These are phyloP conservation scores for Tetragonisca angustula DNA, from an alignment of 2,888 invertebrate genomes.

Conservation along the genomic window DNA sequence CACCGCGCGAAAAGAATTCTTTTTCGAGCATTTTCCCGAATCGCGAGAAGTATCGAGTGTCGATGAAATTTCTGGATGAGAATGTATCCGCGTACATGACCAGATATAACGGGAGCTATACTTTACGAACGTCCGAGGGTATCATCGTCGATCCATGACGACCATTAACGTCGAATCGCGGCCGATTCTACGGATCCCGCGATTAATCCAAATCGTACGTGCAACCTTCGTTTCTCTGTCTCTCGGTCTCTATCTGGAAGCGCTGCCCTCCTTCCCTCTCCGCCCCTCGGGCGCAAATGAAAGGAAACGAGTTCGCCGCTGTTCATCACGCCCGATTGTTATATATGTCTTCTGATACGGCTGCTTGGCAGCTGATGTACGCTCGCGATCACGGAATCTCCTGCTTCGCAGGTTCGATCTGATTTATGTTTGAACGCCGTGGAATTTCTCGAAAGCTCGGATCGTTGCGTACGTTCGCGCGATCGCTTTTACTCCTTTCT, in stretches of 20 bases:
- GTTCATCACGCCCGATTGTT: slow-evolving; percentile 39
- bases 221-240: neutral
- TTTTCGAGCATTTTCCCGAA: neutral
- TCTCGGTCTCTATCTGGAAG: neutral
- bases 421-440: slow-evolving; percentile 11
- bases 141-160: neutral
- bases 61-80: too few relatives aligned
- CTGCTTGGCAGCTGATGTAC: slow-evolving; percentile 44
- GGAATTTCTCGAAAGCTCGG: neutral
- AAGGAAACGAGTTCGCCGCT: slow-evolving; percentile 39
- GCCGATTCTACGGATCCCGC: slow-evolving; percentile 17
- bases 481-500: too few relatives aligned
- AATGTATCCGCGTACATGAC: neutral
- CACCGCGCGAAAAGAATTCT: too few relatives aligned
- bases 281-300: slow-evolving; percentile 8
- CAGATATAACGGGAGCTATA: neutral
- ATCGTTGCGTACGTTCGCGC: neutral
- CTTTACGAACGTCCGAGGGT: neutral
- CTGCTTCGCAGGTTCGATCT: slow-evolving; percentile 18
- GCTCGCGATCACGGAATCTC: slow-evolving; percentile 37
- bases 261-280: slow-evolving; percentile 2
- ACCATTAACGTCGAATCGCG: slow-evolving; percentile 9
- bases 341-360: slow-evolving; percentile 44
- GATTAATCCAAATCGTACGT: slow-evolving; percentile 39
- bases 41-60: neutral